Conservation (phyloP, 2,797 vertebrate genomes). For the Remorina albescens region DNA sequence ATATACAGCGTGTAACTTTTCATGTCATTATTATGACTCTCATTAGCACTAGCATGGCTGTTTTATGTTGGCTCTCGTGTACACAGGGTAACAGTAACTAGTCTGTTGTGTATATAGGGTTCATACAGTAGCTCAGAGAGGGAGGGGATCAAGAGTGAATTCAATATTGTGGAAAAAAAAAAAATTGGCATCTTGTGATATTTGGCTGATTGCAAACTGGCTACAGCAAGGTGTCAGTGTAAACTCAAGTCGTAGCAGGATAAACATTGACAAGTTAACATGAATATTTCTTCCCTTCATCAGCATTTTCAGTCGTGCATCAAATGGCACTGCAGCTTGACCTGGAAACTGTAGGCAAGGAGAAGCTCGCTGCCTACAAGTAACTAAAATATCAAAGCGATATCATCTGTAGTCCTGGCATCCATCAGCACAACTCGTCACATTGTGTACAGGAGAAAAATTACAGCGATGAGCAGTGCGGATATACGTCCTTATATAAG, state of each 20-base stretch:
- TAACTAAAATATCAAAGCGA: constrained; percentile 4
- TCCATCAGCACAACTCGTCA: background rate
- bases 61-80: too few species aligned
- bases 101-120: too few species aligned
- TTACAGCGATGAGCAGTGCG: background rate
- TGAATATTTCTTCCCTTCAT: background rate
- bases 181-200: background rate
- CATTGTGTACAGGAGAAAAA: background rate
- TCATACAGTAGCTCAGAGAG: background rate
- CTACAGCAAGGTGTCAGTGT: constrained; percentile 18
- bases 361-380: background rate
- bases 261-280: constrained; percentile 3
- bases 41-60: too few species aligned
- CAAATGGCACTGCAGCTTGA: constrained; percentile 4
- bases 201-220: constrained; percentile 14
- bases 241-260: constrained; percentile 15
- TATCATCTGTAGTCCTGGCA: background rate
- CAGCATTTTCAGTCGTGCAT: background rate
- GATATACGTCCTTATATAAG: background rate
- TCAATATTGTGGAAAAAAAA: constrained; percentile 3
- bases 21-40: too few species aligned
- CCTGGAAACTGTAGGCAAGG: background rate
- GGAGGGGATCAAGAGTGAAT: background rate
- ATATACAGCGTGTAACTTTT: too few species aligned
- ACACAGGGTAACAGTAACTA: too few species aligned